Percentiles rank a stretch among this genome's conserved stretches.
Conservation (phyloP, 2,888 invertebrate species). For the Dicyrtomina minuta region DNA sequence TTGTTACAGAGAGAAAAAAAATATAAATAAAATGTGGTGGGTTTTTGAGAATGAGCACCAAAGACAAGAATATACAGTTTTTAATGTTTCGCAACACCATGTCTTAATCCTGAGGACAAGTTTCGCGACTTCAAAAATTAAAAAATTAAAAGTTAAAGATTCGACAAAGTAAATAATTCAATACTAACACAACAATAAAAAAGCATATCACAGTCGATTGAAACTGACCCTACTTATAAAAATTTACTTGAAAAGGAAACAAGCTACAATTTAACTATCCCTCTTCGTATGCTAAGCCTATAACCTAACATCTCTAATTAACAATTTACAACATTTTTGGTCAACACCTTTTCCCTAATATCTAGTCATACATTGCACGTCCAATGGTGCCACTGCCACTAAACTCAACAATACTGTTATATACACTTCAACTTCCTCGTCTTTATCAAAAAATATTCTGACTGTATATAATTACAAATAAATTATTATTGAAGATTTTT, state of each 20-base stretch:
- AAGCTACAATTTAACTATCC: too few relatives aligned
- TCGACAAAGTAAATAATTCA: too few relatives aligned
- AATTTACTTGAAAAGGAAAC: too few relatives aligned
- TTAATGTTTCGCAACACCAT: background rate
- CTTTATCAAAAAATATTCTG: conserved; percentile 26
- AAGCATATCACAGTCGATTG: too few relatives aligned
- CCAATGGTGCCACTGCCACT: background rate
- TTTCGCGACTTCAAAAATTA: background rate
- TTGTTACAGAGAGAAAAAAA: conserved; percentile 1
- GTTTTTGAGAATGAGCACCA: background rate
- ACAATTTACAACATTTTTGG: too few relatives aligned
- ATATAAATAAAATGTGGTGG: too few relatives aligned
- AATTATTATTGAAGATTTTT: conserved; percentile 28
- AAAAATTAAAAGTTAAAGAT: background rate
- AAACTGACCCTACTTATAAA: too few relatives aligned
- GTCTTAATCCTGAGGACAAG: conserved; percentile 6
- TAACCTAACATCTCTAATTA: too few relatives aligned
- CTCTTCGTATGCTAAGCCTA: too few relatives aligned
- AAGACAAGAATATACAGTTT: background rate
- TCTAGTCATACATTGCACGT: too few relatives aligned
- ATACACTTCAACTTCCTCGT: background rate
- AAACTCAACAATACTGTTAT: background rate
- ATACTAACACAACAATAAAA: too few relatives aligned
- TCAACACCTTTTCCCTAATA: too few relatives aligned
- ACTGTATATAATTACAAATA: conserved; percentile 21